Evolutionary conservation across 2,888 invertebrate species (phyloP).

Genomic region (Macaria liturata): DNA sequence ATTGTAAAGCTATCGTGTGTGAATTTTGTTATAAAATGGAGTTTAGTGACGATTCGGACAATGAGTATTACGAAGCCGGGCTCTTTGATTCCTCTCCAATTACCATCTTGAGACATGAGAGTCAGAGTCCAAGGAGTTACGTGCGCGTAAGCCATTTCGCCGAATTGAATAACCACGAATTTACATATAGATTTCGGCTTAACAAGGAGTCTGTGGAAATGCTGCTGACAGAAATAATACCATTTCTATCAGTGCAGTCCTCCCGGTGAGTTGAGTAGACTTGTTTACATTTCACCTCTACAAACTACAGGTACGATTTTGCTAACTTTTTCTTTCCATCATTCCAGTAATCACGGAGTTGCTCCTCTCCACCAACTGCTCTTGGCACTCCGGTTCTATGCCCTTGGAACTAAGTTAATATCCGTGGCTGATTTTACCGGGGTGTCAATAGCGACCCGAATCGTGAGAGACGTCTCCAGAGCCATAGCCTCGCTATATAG

Average conservation of each 20-base stretch:
- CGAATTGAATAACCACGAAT: neutral
- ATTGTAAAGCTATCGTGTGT: too few relatives aligned
- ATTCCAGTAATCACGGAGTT: slow-evolving; percentile 23
- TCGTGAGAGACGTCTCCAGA: slow-evolving; percentile 2
- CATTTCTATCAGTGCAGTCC: neutral
- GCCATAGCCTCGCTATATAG: slow-evolving; percentile 2
- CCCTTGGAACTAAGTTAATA: slow-evolving; percentile 37
- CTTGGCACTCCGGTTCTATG: slow-evolving; percentile 4
- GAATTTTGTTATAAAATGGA: neutral
- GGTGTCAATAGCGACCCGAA: slow-evolving; percentile 2
- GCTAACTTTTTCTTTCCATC: too few relatives aligned
- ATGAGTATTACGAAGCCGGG: slow-evolving; percentile 3
- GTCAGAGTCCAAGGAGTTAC: neutral
- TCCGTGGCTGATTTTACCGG: slow-evolving; percentile 14
- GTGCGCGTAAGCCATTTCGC: too few relatives aligned
- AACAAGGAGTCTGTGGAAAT: neutral
- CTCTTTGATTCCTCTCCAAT: neutral
- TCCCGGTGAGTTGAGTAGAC: slow-evolving; percentile 4
- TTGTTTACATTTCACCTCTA: slow-evolving; percentile 9
- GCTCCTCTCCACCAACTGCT: slow-evolving; percentile 35
- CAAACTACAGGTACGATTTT: slow-evolving; percentile 9
- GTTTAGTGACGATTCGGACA: neutral
- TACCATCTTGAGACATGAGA: neutral
- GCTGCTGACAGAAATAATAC: neutral
- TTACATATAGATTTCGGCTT: slow-evolving; percentile 1